phyloP scores from a whole-genome alignment of 1,140 invertebrate genomes.

The Pseudobourletiella spinata region DNA sequence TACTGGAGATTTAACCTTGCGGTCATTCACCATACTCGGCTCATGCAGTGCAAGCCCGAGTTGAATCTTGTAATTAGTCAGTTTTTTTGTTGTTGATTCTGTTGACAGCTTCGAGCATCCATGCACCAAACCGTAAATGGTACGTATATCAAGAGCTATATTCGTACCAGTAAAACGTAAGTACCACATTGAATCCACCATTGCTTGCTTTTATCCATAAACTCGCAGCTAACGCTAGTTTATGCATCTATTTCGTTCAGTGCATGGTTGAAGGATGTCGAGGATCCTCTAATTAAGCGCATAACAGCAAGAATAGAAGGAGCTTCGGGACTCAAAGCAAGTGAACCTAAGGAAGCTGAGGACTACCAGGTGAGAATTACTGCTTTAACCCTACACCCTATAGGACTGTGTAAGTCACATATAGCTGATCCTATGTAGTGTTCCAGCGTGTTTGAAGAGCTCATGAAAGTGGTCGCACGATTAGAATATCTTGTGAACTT shows the following conservation, averaged over 20 bases:
- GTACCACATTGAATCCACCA: background rate
- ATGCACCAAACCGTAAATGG: conserved; percentile 34
- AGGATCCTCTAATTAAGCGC: conserved; percentile 29
- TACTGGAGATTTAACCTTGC: background rate
- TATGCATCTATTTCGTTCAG: too few relatives aligned
- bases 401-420: background rate
- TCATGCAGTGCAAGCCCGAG: too few relatives aligned
- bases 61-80: too few relatives aligned
- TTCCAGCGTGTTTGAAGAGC: too few relatives aligned
- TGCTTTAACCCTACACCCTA: background rate
- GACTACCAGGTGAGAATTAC: conserved; percentile 37
- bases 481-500: too few relatives aligned
- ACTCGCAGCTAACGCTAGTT: too few relatives aligned
- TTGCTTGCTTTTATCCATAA: background rate
- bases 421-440: too few relatives aligned
- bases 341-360: conserved; percentile 34
- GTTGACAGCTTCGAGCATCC: conserved; percentile 28
- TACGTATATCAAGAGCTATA: conserved; percentile 35
- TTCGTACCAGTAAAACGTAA: conserved; percentile 38
- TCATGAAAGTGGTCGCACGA: too few relatives aligned
- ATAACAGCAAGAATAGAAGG: conserved; percentile 36
- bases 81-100: too few relatives aligned
- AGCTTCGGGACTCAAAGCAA: conserved; percentile 37
- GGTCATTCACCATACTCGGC: conserved; percentile 5
- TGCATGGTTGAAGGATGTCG: conserved; percentile 36